Percentiles rank a stretch among this genome's conserved stretches.
Evolutionary conservation across 2,113 vertebrate species (phyloP).

Genomic region (Pelmatolapia mariae): DNA sequence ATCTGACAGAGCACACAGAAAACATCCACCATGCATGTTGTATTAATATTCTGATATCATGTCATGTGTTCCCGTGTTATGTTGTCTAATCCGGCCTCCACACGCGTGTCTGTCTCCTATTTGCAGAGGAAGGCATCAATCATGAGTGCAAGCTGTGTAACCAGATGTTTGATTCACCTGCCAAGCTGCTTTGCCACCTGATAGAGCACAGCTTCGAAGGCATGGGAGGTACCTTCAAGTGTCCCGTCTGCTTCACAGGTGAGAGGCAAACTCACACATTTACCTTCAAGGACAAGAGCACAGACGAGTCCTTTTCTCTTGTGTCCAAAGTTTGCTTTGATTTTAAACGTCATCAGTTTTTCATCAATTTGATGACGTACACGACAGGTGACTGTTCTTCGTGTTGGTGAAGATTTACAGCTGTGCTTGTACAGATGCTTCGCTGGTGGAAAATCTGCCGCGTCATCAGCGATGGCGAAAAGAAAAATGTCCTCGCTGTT

Average conservation of each 20-base stretch:
- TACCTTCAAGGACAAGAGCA: constrained; percentile 36
- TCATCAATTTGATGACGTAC: neutral
- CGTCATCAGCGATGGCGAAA: neutral
- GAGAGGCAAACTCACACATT: constrained; percentile 51
- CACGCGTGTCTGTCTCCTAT: constrained; percentile 74
- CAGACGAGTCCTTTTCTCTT: neutral
- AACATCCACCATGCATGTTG: neutral
- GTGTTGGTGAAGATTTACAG: neutral
- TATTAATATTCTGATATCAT: neutral
- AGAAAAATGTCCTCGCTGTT: neutral
- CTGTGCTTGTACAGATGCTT: neutral
- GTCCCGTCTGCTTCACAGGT: constrained; percentile 99
- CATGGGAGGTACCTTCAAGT: constrained; percentile 99
- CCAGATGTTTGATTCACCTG: constrained; percentile 99
- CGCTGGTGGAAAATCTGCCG: neutral
- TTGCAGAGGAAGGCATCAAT: constrained; percentile 99
- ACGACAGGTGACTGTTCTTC: neutral
- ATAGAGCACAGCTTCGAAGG: constrained; percentile 99
- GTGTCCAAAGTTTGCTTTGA: neutral
- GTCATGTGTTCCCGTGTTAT: constrained; percentile 2
- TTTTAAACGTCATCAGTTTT: neutral
- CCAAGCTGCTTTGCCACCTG: constrained; percentile 99
- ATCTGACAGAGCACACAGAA: neutral
- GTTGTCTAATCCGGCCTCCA: constrained; percentile 40
- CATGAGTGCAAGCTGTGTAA: constrained; percentile 99